Evolutionary conservation across 2,113 vertebrate genomes (phyloP), one percentile per base, ranked within the genome.

Genomic region (Rhombomys opimus): DNA sequence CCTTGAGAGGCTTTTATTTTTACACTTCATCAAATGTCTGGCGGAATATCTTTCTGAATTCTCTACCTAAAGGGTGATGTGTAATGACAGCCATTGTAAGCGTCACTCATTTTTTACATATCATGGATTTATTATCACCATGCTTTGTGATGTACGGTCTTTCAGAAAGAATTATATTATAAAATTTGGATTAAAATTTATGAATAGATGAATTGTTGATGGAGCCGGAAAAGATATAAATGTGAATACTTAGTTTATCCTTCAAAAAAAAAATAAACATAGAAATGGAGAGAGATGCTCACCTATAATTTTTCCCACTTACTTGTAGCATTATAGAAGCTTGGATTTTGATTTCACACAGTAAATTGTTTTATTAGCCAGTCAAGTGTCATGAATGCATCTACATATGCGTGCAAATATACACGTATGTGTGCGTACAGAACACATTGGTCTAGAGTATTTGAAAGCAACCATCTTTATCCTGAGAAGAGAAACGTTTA

Each of bases 321-420:
- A 9, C 87, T 90, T 85, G 14, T 86, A 93, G 46, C 17, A 67
- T 76, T 75, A 52, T 88, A 65, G 94, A 61, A 92, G 52, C 75
- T 80, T 90, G 46, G 8, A 89, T 87, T 96, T 93, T 59, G 96
- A 91, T 87, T 94, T n/a, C 54, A 70, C 82, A 18, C 87, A 90
- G 94, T 30, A 61, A 91, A 82, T 96, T 50, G 95, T 93, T 94
- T 95, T 75, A 96, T 93, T 94, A 87, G 59, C 70, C n/a, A 93
- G 38, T 18, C 89, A 14, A 68, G 15, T 65, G 67, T 27, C 70
- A 73, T 91, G 57, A 46, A 25, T 76, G 38, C 41, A 76, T 13
- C 23, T 11, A 76, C 38, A 25, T 89, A 72, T 22, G 54, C 90
- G 18, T 78, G 76, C 46, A 75, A 4, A 18, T 89, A 67, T 22